Evolutionary conservation across 2,113 vertebrate species (phyloP).

Genomic region (Axis porcinus): DNA sequence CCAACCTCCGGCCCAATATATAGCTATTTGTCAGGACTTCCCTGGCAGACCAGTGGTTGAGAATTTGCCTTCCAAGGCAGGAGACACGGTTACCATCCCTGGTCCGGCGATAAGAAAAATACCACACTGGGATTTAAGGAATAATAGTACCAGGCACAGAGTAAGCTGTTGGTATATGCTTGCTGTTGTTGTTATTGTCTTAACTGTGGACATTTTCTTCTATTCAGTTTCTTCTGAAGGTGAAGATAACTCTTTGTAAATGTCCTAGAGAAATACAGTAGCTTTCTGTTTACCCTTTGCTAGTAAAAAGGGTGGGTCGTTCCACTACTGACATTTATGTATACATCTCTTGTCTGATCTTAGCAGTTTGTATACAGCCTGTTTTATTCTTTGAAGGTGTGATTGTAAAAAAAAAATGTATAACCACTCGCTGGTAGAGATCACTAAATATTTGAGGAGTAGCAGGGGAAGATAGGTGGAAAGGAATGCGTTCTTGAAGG

Average conservation of each 20-base stretch:
- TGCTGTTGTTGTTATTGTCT: slow-evolving; percentile 24
- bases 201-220: slow-evolving; percentile 72
- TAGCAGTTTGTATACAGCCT: neutral
- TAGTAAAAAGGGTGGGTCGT: slow-evolving; percentile 80
- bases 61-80: neutral
- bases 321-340: slow-evolving; percentile 80
- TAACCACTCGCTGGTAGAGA: neutral
- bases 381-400: slow-evolving; percentile 29
- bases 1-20: neutral
- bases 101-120: neutral
- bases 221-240: slow-evolving; percentile 75
- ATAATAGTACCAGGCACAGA: neutral
- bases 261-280: slow-evolving; percentile 82
- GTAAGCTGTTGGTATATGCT: slow-evolving; percentile 12
- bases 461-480: neutral
- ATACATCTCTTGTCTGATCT: neutral
- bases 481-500: slow-evolving; percentile 3
- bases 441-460: neutral
- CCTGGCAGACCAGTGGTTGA: neutral
- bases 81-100: neutral
- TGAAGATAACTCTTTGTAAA: slow-evolving; percentile 78
- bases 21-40: neutral
- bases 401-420: neutral
- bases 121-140: neutral
- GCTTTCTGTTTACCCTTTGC: slow-evolving; percentile 79